Base-by-base conservation (phyloP, 2,888 invertebrate genomes). In the Nasonovia ribisnigri region DNA sequence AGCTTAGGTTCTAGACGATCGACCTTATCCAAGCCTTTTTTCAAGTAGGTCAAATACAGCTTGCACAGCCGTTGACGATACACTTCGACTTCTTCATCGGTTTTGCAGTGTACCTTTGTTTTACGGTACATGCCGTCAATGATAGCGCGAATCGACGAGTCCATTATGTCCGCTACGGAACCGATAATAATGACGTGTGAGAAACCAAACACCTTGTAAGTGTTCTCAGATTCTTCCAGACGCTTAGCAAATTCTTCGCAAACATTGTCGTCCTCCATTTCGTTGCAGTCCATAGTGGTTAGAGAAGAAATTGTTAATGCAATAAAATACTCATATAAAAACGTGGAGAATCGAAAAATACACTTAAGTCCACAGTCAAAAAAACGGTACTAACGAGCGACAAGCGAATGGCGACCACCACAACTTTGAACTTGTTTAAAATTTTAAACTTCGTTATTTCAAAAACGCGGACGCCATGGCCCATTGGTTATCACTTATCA, bases 81-180 rank as follows among this genome's bases (percentile, higher is more conserved):
- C 0, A 48, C 3, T 60, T 90, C 90, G 29, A 29, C 29, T 86
- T 93, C 93, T 48, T 86, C 60, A 5, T 90, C 84, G 29, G 60
- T 46, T 84, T 86, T 89, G 24, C 93, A 90, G 3, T 93, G 90
- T 26, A 8, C 16, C 60, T 93, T 93, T 26, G 93, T 93, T 3
- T 51, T 93, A 51, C 90, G 90, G 24, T 48, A 93, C 93, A 93
- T 93, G n/a, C 60, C 60, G 6, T 93, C 90, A 29, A 93, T 60
- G 36, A 46, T 60, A 67, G 16, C 46, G 3, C 93, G 93, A 8
- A 90, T 48, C 24, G 93, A 86, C 20, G 84, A 1, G 29, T 93
- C 90, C 60, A 93, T 60, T 46, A 90, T 60, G 20, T 93, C 90
- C 0, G 42, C 48, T 29, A 93, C 24, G 11, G 84, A 90, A 84